Conservation (phyloP, 2,888 invertebrate species). For the Synanthedon vespiformis region DNA sequence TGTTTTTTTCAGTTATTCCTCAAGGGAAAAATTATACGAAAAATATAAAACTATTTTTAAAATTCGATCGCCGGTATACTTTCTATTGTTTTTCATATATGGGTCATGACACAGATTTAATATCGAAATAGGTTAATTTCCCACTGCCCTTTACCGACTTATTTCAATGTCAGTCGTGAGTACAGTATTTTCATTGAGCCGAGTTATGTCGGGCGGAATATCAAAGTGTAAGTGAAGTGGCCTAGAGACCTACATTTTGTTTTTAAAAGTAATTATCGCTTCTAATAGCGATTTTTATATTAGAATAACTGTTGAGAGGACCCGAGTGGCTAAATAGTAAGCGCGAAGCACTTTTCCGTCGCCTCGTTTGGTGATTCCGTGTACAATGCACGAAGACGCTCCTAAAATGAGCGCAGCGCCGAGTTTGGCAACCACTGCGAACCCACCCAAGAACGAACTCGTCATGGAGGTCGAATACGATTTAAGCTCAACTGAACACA, state of each 20-base stretch:
- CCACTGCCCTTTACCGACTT: conserved; percentile 67
- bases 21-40: neutral
- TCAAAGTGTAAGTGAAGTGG: conserved; percentile 88
- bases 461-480: conserved; percentile 59
- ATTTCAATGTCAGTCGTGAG: conserved; percentile 74
- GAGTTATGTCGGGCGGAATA: conserved; percentile 81
- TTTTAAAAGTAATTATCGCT: conserved; percentile 43
- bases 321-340: conserved; percentile 44
- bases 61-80: neutral
- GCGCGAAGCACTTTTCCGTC: conserved; percentile 31
- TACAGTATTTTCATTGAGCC: conserved; percentile 76
- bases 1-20: conserved; percentile 1
- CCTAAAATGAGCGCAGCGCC: conserved; percentile 76
- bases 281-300: conserved; percentile 68
- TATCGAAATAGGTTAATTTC: conserved; percentile 58
- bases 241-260: conserved; percentile 88
- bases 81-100: conserved; percentile 19
- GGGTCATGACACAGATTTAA: conserved; percentile 56
- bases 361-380: conserved; percentile 54
- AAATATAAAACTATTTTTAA: neutral
- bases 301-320: conserved; percentile 64
- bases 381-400: conserved; percentile 78
- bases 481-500: conserved; percentile 53
- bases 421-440: conserved; percentile 75
- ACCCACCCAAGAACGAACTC: conserved; percentile 60